Conservation (phyloP, 2,888 invertebrate species). For the Latrodectus hesperus region DNA sequence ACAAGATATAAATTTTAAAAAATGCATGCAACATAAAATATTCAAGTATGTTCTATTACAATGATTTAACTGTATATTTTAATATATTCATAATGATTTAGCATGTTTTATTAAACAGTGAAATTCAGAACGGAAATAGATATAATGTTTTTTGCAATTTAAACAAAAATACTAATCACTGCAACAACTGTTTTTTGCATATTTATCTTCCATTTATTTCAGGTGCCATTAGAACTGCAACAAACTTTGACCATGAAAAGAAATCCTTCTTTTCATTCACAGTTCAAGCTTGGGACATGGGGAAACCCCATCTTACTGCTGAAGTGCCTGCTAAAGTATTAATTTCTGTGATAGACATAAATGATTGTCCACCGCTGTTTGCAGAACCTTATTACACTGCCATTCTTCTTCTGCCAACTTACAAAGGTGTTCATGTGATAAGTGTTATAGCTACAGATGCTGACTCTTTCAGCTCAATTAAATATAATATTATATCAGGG, state of each 20-base stretch:
- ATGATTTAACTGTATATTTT: too few species aligned
- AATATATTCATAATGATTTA: too few species aligned
- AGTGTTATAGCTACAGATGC: constrained; percentile 83
- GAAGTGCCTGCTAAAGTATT: constrained; percentile 86
- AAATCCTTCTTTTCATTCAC: constrained; percentile 83
- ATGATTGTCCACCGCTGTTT: constrained; percentile 93
- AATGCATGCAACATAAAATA: too few species aligned
- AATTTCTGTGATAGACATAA: constrained; percentile 86
- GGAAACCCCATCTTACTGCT: constrained; percentile 86
- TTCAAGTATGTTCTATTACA: too few species aligned
- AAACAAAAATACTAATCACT: too few species aligned
- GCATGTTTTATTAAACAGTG: too few species aligned
- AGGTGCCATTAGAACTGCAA: constrained; percentile 87
- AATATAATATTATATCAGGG: constrained; percentile 56
- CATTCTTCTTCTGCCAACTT: constrained; percentile 87
- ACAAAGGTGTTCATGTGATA: constrained; percentile 81
- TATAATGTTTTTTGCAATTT: too few species aligned
- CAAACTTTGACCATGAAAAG: constrained; percentile 87
- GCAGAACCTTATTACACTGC: constrained; percentile 82
- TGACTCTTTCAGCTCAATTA: constrained; percentile 78
- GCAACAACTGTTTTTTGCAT: too few species aligned
- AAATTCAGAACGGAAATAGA: too few species aligned
- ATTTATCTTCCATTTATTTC: constrained; percentile 15
- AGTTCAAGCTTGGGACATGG: constrained; percentile 89
- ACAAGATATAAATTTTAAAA: too few species aligned